Conservation (phyloP, 2,113 vertebrate species). For the Solenodon paradoxus region DNA sequence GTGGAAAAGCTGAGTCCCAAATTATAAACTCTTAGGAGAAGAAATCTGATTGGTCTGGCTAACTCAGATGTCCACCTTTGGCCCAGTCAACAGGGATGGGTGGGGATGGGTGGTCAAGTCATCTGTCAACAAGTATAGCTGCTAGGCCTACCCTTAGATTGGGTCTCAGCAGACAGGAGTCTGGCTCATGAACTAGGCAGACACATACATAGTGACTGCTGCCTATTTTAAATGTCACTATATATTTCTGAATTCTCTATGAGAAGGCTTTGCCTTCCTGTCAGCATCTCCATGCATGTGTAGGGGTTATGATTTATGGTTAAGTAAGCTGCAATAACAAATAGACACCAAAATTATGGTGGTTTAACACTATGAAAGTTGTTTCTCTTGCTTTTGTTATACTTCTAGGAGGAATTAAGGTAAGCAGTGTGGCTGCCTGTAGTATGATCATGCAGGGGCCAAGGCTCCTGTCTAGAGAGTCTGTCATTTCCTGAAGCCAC, state of each 20-base stretch:
- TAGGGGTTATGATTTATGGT: neutral
- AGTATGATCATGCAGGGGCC: neutral
- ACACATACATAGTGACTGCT: neutral
- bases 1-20: neutral
- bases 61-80: neutral
- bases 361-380: neutral
- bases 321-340: neutral
- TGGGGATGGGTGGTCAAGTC: neutral
- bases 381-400: neutral
- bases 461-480: neutral
- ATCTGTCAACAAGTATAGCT: neutral
- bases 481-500: neutral
- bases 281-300: accelerated
- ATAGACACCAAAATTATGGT: too few relatives aligned
- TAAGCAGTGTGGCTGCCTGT: neutral
- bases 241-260: neutral
- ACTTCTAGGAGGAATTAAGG: neutral
- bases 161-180: neutral
- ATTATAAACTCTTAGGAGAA: neutral
- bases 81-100: neutral
- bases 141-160: neutral
- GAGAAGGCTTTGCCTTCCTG: neutral
- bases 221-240: neutral
- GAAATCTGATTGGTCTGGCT: neutral
- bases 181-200: neutral